Evolutionary conservation across 2,113 vertebrate genomes (phyloP).

Genomic region (Galeopterus variegatus): DNA sequence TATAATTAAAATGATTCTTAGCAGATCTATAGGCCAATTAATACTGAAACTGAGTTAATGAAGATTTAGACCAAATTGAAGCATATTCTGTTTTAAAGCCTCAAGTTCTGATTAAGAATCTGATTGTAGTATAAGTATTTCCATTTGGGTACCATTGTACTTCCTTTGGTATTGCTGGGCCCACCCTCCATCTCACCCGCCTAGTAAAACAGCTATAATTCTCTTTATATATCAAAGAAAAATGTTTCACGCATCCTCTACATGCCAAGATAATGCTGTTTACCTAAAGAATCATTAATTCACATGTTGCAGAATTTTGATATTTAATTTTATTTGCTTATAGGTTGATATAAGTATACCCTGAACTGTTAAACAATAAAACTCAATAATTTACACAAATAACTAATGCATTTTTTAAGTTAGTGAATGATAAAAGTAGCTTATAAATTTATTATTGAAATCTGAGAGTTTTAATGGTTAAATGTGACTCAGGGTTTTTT

Average conservation of each 20-base stretch:
- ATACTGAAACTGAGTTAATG: constrained; percentile 48
- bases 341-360: not conserved
- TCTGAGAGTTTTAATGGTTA: constrained; percentile 41
- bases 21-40: constrained; percentile 12
- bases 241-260: not conserved
- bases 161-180: not conserved
- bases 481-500: not conserved
- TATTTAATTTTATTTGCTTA: constrained; percentile 52
- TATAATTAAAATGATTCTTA: constrained; percentile 68
- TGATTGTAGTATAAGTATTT: not conserved
- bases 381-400: constrained; percentile 46
- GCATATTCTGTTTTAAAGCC: constrained; percentile 29
- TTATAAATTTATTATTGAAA: constrained; percentile 57
- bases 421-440: constrained; percentile 35
- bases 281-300: constrained; percentile 25
- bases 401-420: constrained; percentile 28
- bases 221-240: not conserved
- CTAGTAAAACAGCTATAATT: not conserved
- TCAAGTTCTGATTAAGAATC: constrained; percentile 18
- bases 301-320: not conserved
- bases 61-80: constrained; percentile 55
- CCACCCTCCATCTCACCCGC: not conserved
- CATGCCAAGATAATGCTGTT: constrained; percentile 21
- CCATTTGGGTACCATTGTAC: not conserved
- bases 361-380: not conserved